Conservation (phyloP, 1,140 invertebrate species). For the Eueides isabella region DNA sequence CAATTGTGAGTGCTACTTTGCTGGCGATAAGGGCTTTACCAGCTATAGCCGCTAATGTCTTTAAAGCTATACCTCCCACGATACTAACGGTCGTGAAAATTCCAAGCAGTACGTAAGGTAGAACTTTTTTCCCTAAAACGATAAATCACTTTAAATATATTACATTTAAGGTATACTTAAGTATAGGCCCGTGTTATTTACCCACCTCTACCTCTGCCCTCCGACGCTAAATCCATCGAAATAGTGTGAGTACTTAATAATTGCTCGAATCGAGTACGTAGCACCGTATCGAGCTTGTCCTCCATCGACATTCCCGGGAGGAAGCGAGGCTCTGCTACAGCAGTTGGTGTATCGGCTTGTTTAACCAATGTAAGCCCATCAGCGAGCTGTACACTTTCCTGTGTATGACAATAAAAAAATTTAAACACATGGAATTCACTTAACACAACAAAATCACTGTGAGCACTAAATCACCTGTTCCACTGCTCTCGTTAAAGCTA, state of each 20-base stretch:
- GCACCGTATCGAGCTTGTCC: slow-evolving; percentile 76
- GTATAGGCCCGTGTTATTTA: slow-evolving; percentile 4
- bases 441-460: slow-evolving; percentile 43
- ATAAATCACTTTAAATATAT: slow-evolving; percentile 18
- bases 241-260: slow-evolving; percentile 76
- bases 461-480: slow-evolving; percentile 76
- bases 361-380: slow-evolving; percentile 83
- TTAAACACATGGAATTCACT: slow-evolving; percentile 36
- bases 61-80: slow-evolving; percentile 83
- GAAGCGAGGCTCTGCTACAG: slow-evolving; percentile 74
- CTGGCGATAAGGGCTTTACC: slow-evolving; percentile 87
- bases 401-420: slow-evolving; percentile 56
- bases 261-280: slow-evolving; percentile 77
- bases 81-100: slow-evolving; percentile 85
- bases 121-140: slow-evolving; percentile 74
- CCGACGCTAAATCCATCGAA: slow-evolving; percentile 76
- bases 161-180: neutral
- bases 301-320: slow-evolving; percentile 77
- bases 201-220: slow-evolving; percentile 79
- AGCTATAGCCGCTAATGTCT: slow-evolving; percentile 85
- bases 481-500: slow-evolving; percentile 81
- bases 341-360: slow-evolving; percentile 78
- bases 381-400: slow-evolving; percentile 83
- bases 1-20: slow-evolving; percentile 87
- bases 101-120: slow-evolving; percentile 84